phyloP scores from a whole-genome alignment of 2,113 vertebrate species.

The Carollia perspicillata region DNA sequence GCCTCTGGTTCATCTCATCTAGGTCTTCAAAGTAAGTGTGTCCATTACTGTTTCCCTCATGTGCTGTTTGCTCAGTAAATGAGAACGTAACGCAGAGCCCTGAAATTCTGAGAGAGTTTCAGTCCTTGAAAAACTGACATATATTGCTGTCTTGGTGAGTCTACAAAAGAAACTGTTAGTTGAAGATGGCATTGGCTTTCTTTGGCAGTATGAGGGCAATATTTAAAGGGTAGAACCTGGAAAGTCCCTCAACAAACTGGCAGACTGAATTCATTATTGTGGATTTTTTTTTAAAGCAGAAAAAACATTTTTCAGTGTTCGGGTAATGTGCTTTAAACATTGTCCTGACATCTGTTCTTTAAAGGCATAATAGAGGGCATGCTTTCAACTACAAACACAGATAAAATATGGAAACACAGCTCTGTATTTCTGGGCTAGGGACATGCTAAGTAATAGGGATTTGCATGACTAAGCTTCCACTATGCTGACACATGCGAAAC shows the following conservation, averaged over 20 bases:
- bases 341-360: slow-evolving; percentile 78
- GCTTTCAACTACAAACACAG: slow-evolving; percentile 76
- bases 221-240: slow-evolving; percentile 14
- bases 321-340: slow-evolving; percentile 74
- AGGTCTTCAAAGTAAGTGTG: not conserved
- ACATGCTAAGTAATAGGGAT: slow-evolving; percentile 80
- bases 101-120: slow-evolving; percentile 44
- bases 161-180: slow-evolving; percentile 42
- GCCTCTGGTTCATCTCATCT: not conserved
- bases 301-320: slow-evolving; percentile 70
- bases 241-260: slow-evolving; percentile 58
- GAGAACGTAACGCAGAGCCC: not conserved
- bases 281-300: slow-evolving; percentile 61
- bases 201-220: not conserved
- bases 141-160: not conserved
- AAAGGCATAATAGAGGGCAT: slow-evolving; percentile 75
- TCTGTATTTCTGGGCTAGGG: slow-evolving; percentile 59
- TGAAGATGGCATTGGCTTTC: slow-evolving; percentile 2
- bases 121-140: slow-evolving; percentile 13
- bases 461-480: slow-evolving; percentile 82
- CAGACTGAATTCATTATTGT: slow-evolving; percentile 63
- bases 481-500: slow-evolving; percentile 79
- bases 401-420: slow-evolving; percentile 74
- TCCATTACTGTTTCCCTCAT: not conserved
- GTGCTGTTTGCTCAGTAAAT: slow-evolving; percentile 39